These are phyloP conservation scores for Idris sp. DNA, from an alignment of 1,140 invertebrate genomes.

Conservation along the genomic window DNA sequence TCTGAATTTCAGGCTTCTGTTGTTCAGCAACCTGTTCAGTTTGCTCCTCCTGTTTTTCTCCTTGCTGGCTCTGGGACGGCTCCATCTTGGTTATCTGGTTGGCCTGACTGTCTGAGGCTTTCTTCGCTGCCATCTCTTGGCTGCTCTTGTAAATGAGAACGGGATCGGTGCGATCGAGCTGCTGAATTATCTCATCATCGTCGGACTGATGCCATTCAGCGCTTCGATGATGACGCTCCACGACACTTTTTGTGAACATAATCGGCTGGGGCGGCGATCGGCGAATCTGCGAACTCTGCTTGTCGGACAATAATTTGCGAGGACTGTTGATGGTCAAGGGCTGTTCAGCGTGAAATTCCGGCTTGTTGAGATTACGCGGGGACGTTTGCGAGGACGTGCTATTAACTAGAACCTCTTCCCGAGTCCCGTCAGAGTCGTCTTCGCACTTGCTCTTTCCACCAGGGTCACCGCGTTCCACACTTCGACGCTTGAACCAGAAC, in stretches of 20 bases:
- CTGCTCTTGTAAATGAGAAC: conserved; percentile 29
- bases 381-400: no score
- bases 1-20: not conserved
- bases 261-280: conserved; percentile 43
- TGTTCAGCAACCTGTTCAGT: not conserved
- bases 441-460: no score
- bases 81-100: not conserved
- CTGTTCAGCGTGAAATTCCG: conserved; percentile 29
- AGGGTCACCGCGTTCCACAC: conserved; percentile 76
- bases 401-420: no score
- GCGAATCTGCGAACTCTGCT: conserved; percentile 4
- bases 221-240: conserved; percentile 38
- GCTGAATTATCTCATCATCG: conserved; percentile 32
- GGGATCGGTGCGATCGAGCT: conserved; percentile 32
- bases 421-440: no score
- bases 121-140: conserved; percentile 25
- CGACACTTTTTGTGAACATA: conserved; percentile 22
- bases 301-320: conserved; percentile 8
- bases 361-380: conserved; percentile 28
- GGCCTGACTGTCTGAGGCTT: conserved; percentile 28
- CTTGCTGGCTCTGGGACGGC: not conserved
- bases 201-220: conserved; percentile 17
- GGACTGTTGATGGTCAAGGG: conserved; percentile 12
- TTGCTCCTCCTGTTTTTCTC: not conserved
- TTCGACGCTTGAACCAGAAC: conserved; percentile 77